These are phyloP conservation scores for Cricetomys ansorgei DNA, from an alignment of 2,113 vertebrate genomes.

Conservation along the genomic window DNA sequence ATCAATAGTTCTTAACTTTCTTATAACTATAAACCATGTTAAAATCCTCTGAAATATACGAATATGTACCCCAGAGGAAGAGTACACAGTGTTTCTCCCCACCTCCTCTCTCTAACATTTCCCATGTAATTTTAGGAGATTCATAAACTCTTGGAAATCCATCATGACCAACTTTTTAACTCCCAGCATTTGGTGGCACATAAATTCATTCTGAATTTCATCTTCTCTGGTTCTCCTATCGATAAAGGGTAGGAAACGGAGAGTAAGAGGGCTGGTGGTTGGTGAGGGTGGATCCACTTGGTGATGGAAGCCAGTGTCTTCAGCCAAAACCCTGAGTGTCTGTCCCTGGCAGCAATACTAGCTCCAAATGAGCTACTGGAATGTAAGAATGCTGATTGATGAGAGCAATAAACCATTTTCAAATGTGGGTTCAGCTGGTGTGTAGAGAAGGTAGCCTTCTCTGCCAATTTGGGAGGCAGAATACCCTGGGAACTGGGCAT, in stretches of 20 bases:
- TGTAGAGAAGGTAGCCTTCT: neutral
- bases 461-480: slow-evolving; percentile 60
- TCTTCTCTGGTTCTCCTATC: slow-evolving; percentile 6
- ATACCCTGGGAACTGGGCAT: slow-evolving; percentile 21
- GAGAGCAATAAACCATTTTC: slow-evolving; percentile 68
- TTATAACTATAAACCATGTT: neutral
- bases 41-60: neutral
- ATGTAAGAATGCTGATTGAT: slow-evolving; percentile 75
- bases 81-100: neutral
- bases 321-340: slow-evolving; percentile 60
- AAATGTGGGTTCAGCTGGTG: slow-evolving; percentile 62
- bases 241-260: neutral
- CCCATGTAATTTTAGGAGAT: slow-evolving; percentile 25
- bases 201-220: slow-evolving; percentile 15
- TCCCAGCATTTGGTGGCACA: neutral
- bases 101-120: neutral
- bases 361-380: slow-evolving; percentile 56
- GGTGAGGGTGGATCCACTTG: neutral
- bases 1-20: neutral
- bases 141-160: slow-evolving; percentile 24
- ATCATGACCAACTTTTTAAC: neutral
- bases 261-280: neutral
- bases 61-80: neutral
- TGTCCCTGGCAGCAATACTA: slow-evolving; percentile 48
- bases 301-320: slow-evolving; percentile 15